phyloP scores from a whole-genome alignment of 2,113 vertebrate species.

The Lipophrys pholis region DNA sequence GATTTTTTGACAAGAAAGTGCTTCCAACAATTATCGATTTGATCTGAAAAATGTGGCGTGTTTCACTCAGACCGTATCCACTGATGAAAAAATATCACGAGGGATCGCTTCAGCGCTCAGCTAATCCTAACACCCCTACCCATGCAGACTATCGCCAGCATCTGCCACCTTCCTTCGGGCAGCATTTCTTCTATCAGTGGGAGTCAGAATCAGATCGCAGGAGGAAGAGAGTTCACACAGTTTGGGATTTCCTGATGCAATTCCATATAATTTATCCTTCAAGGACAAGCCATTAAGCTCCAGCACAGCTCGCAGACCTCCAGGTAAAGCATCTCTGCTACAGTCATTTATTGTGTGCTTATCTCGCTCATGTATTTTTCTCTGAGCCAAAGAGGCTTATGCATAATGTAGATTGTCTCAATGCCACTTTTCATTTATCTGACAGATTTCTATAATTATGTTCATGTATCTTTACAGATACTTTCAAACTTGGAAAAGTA shows the following conservation, averaged over 20 bases:
- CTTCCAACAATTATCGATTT: constrained; percentile 1
- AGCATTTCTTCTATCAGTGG: constrained; percentile 13
- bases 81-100: constrained; percentile 3
- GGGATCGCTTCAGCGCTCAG: constrained; percentile 1
- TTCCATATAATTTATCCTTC: constrained; percentile 19
- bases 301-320: background rate
- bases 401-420: too few species aligned
- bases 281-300: constrained; percentile 6
- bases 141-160: constrained; percentile 4
- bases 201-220: constrained; percentile 27
- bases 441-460: too few species aligned
- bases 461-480: too few species aligned
- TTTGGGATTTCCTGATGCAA: constrained; percentile 24
- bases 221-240: constrained; percentile 26
- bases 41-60: constrained; percentile 1
- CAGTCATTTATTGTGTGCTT: too few species aligned
- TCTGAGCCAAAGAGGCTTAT: too few species aligned
- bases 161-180: constrained; percentile 16
- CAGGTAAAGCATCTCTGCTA: background rate
- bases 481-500: too few species aligned
- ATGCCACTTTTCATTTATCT: too few species aligned
- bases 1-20: background rate
- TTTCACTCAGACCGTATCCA: background rate
- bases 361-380: too few species aligned
- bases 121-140: constrained; percentile 8